Conservation (phyloP, 2,113 vertebrate species). For the Todiramphus saurophagus region DNA sequence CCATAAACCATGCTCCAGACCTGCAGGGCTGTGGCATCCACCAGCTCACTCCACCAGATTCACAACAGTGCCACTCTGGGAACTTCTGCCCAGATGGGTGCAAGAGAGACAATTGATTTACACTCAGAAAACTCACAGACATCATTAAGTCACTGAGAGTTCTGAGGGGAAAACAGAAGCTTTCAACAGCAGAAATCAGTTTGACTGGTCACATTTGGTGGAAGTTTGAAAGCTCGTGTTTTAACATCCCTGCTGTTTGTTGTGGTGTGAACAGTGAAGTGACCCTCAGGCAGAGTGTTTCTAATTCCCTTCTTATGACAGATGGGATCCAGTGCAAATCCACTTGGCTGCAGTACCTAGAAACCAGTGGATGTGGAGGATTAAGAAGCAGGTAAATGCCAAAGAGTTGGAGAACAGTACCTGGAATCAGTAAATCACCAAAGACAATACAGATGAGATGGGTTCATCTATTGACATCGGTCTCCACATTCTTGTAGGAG, state of each 20-base stretch:
- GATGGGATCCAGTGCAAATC: not conserved
- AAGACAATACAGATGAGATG: not conserved
- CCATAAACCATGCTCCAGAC: not conserved
- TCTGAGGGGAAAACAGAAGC: not conserved
- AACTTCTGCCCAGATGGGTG: not conserved
- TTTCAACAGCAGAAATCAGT: not conserved
- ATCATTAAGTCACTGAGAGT: not conserved
- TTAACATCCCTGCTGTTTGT: not conserved
- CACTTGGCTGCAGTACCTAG: not conserved
- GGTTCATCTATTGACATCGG: not conserved
- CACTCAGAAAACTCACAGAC: not conserved
- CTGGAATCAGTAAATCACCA: not conserved
- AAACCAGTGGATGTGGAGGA: not conserved
- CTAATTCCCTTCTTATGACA: not conserved
- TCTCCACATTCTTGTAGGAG: not conserved
- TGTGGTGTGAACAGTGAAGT: not conserved
- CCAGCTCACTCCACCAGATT: not conserved
- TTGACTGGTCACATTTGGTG: not conserved
- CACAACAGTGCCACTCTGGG: not conserved
- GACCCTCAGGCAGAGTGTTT: not conserved
- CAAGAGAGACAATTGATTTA: not conserved
- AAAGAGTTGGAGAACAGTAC: not conserved
- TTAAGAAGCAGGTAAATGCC: not conserved
- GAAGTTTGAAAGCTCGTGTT: not conserved
- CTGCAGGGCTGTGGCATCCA: accelerated